Evolutionary conservation across 2,888 invertebrate species (phyloP).

Genomic region (Cheilosia variabilis): DNA sequence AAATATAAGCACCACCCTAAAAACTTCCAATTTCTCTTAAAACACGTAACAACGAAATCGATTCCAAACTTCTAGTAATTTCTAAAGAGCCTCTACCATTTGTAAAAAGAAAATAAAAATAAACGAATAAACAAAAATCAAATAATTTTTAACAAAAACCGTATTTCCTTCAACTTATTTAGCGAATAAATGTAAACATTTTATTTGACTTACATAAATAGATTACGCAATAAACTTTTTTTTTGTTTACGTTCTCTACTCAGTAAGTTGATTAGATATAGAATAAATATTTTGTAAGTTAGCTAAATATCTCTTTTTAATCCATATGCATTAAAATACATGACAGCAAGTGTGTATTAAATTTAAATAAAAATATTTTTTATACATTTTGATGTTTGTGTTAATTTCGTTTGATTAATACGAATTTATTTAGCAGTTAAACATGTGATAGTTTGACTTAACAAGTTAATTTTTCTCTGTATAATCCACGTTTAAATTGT

Average conservation of each 20-base stretch:
- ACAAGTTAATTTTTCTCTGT: not conserved
- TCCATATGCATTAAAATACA: not conserved
- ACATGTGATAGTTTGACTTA: conserved; percentile 16
- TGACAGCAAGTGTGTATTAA: not conserved
- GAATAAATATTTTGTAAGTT: conserved; percentile 24
- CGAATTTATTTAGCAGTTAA: not conserved
- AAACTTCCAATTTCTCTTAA: conserved; percentile 8
- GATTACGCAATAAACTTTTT: conserved; percentile 8
- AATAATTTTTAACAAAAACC: conserved; percentile 38
- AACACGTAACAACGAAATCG: conserved; percentile 54
- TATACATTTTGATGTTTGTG: not conserved
- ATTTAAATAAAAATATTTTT: conserved; percentile 4
- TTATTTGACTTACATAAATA: conserved; percentile 13
- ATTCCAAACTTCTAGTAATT: conserved; percentile 67
- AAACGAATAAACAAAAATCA: conserved; percentile 12
- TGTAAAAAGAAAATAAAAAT: conserved; percentile 71
- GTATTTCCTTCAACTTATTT: conserved; percentile 59
- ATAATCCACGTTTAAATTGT: conserved; percentile 42
- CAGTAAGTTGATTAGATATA: not conserved
- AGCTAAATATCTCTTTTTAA: conserved; percentile 2
- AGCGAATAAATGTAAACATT: conserved; percentile 71
- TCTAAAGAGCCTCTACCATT: conserved; percentile 79
- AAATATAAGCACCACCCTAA: not conserved
- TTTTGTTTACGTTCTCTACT: conserved; percentile 6
- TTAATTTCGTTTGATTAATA: conserved; percentile 8